Evolutionary conservation across 2,797 vertebrate genomes (phyloP).

Genomic region (Aeoliscus strigatus): DNA sequence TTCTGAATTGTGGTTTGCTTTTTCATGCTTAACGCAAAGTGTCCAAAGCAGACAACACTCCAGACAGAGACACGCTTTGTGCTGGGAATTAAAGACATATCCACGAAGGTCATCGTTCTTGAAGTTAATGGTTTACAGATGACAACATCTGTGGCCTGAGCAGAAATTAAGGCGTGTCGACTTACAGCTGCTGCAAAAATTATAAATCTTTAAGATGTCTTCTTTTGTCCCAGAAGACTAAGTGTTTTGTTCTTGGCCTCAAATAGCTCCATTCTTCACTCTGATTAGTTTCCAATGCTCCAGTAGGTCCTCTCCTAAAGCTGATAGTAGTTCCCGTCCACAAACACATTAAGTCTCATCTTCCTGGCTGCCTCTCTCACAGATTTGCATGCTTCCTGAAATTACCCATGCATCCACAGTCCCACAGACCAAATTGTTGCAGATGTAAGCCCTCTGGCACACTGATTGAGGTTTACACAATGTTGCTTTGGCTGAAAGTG

Average conservation of each 20-base stretch:
- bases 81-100: not conserved
- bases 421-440: too few species aligned
- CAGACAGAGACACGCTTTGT: too few species aligned
- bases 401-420: too few species aligned
- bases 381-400: too few species aligned
- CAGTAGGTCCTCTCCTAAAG: constrained; percentile 22
- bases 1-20: too few species aligned
- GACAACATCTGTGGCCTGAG: not conserved
- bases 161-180: constrained; percentile 1
- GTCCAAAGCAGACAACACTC: too few species aligned
- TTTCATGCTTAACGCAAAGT: too few species aligned
- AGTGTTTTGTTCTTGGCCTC: constrained; percentile 31
- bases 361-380: constrained; percentile 2
- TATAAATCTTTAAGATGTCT: constrained; percentile 31
- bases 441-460: too few species aligned
- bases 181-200: not conserved
- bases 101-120: too few species aligned
- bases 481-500: too few species aligned
- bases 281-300: constrained; percentile 54
- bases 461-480: too few species aligned
- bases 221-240: constrained; percentile 24
- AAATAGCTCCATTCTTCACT: constrained; percentile 42
- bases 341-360: constrained; percentile 40
- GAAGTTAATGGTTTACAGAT: too few species aligned
- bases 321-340: constrained; percentile 50